Evolutionary conservation across 2,888 invertebrate species (phyloP), one percentile per base, ranked within the genome.

Genomic region (Ferrisia virgata): DNA sequence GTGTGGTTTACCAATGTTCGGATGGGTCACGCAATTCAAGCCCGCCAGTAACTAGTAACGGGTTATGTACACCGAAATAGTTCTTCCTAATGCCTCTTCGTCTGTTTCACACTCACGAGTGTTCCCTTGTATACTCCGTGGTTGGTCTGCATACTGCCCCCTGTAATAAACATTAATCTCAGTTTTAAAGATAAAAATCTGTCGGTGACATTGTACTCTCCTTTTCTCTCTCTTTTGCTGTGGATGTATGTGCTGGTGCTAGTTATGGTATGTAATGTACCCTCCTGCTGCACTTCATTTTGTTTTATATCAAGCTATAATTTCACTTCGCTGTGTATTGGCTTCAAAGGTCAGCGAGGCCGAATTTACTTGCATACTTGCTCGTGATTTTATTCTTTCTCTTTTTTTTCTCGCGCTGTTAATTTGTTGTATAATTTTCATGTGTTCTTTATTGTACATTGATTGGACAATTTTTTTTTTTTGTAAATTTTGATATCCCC

Each of bases 1-100:
- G 81, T 81, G 81, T 81, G 81, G 81, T 81, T 81, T 53, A 47
- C 53, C n/a, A 33, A 58, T 53, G 81, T 31, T 81, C 13, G 33
- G 81, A 81, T 53, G 53, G 81, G 81, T 81, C 81, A 81, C 81
- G 81, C 81, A 28, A 81, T 64, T 11, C n/a, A 31, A 6, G 9
- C 13, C 58, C 8, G 64, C 3, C 36, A 36, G 8, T 36, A 36
- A 36, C 36, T 6, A 36, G 8, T 47, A 64, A 64, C 58, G 58
- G 58, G 53, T 53, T 53, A 53, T 39, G 39, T 39, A 39, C 11
- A 8, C 39, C 11, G 11, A 39, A 5, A 11, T 11, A 8, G 11
- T 39, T 4, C 47, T 2, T 6, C 18, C 47, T 18, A 40, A 40
- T 40, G 2, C 11, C 0, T 64, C 58, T 18, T n/a, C 72, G 15